Base-by-base conservation (phyloP, 2,888 invertebrate genomes). In the Chymomyza caudatula region DNA sequence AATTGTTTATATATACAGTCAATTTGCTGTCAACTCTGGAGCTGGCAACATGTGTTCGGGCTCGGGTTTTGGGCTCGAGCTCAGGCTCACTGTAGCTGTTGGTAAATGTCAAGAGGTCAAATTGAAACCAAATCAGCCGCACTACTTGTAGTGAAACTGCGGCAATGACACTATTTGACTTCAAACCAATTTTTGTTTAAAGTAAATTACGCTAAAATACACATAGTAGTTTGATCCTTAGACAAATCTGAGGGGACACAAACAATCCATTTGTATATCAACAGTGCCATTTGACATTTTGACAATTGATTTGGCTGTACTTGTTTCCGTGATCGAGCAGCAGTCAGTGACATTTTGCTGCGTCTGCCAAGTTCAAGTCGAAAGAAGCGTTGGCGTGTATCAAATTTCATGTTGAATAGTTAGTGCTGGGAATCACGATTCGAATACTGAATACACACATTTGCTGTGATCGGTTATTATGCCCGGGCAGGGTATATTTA, bases 1-100 rank as follows among this genome's bases (percentile, higher is more conserved):
- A 74, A 81, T 71, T 82, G 78, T 83, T 83, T 83, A 85, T 82
- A 78, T 85, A 85, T 85, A 77, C 75, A 80, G 85, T 82, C 83
- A 85, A 83, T 83, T 83, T 80, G 76, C 71, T 76, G 83, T 82
- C 83, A 82, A 77, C 83, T 82, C 73, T 82, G 80, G 83, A 83
- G 85, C 85, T 76, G 63, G 78, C 73, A 82, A 77, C 85, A 83
- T 77, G 77, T 85, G 85, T 82, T 76, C 44, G 44, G 61, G 62
- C 61, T 68, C 73, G 58, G 44, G 61, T 37, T 37, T 25, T 25
- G 25, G 25, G 25, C 4, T 73, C 15, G 13, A 15, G 19, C 15
- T 64, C 66, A 62, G 56, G 17, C 65, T 53, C 57, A 42, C 47
- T 49, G 61, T 49, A 43, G 57, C 49, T 29, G 70, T 54, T 69